Conservation (phyloP, 2,888 invertebrate species). For the Miltochrista miniata region DNA sequence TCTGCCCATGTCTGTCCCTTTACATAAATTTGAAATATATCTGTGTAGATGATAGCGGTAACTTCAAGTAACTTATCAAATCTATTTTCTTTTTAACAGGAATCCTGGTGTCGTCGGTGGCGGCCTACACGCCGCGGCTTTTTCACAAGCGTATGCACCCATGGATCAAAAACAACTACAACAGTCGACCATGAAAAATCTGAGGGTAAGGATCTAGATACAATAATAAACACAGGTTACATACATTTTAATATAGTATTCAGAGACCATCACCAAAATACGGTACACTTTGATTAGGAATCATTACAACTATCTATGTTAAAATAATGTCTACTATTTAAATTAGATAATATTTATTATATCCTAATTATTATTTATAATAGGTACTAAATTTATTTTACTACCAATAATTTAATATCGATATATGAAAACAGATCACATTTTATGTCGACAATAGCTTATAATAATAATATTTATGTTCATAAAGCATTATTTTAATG, state of each 20-base stretch:
- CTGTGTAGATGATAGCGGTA: background rate
- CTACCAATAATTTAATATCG: constrained; percentile 78
- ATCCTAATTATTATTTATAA: constrained; percentile 58
- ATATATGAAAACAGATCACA: constrained; percentile 78
- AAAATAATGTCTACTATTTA: constrained; percentile 42
- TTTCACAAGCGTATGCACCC: constrained; percentile 70
- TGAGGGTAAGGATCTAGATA: constrained; percentile 67
- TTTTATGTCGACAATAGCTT: constrained; percentile 65
- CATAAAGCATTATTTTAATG: constrained; percentile 60
- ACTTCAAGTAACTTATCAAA: background rate
- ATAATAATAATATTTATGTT: constrained; percentile 43
- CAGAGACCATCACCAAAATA: constrained; percentile 76
- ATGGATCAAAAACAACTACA: constrained; percentile 69
- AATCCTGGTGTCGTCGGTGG: constrained; percentile 86
- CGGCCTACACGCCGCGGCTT: constrained; percentile 76
- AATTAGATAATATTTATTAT: constrained; percentile 51
- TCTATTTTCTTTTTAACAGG: constrained; percentile 63
- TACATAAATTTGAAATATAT: too few species aligned
- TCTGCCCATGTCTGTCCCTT: too few species aligned
- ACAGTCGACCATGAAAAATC: constrained; percentile 72
- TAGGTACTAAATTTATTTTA: constrained; percentile 47
- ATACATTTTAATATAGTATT: constrained; percentile 68
- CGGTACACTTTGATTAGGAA: constrained; percentile 52
- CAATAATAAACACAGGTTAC: constrained; percentile 40
- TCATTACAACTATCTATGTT: constrained; percentile 48